phyloP scores from a whole-genome alignment of 2,113 vertebrate species.

The Fulmarus glacialis region DNA sequence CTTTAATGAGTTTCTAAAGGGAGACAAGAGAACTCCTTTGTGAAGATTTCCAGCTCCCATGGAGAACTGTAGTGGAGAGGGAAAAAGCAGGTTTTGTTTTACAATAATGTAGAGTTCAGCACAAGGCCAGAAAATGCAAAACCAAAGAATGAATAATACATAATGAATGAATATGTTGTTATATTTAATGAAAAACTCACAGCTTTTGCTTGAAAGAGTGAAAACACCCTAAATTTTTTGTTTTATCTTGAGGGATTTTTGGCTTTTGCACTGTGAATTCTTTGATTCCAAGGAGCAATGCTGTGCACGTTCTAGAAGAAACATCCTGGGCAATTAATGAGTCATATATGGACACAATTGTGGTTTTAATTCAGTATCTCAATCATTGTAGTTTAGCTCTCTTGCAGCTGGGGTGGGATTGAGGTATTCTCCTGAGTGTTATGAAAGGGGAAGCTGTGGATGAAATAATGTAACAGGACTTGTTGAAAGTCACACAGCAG shows the following conservation, averaged over 20 bases:
- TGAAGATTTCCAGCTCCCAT: conserved; percentile 45
- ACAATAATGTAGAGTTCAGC: conserved; percentile 44
- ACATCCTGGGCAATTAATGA: neutral
- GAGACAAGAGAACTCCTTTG: conserved; percentile 60
- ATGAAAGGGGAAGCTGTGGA: neutral
- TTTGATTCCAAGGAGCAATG: neutral
- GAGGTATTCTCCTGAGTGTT: neutral
- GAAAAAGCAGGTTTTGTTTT: conserved; percentile 61
- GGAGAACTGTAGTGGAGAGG: conserved; percentile 34
- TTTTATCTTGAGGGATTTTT: neutral
- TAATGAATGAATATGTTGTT: conserved; percentile 16
- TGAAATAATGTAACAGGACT: neutral
- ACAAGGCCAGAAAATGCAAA: conserved; percentile 31
- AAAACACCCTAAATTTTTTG: neutral
- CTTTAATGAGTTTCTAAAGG: conserved; percentile 23
- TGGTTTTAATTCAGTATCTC: neutral
- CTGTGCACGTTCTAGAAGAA: neutral
- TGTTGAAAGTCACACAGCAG: neutral
- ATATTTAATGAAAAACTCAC: neutral
- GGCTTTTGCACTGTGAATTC: neutral
- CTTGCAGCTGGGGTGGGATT: neutral
- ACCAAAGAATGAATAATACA: neutral
- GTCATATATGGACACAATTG: neutral
- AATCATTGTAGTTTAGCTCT: neutral
- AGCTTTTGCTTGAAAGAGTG: conserved; percentile 20